A percentile compares a stretch with the other conserved stretches of the same genome.
phyloP scores from a whole-genome alignment of 2,797 vertebrate species.

The Sus cebifrons region DNA sequence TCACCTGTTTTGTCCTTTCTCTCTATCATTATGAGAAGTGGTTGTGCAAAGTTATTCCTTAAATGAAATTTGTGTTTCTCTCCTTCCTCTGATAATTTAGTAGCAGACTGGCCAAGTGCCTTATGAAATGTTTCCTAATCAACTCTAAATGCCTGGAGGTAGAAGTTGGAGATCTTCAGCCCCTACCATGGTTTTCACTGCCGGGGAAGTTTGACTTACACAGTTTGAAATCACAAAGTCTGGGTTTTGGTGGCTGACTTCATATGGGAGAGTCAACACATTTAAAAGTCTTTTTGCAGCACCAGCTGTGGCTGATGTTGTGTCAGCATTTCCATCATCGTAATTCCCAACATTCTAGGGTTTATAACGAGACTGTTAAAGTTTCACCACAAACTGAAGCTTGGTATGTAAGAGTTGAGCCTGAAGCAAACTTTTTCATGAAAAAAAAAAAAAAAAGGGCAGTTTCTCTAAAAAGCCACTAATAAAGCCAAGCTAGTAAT shows the following conservation, averaged over 20 bases:
- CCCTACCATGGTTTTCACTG: neutral
- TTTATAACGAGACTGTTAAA: conserved; percentile 85
- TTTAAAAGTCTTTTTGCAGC: conserved; percentile 79
- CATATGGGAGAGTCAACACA: conserved; percentile 71
- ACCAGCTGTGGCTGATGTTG: conserved; percentile 79
- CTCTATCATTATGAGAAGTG: neutral
- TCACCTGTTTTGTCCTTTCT: neutral
- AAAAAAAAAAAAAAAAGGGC: conserved; percentile 22
- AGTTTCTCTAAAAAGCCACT: conserved; percentile 80
- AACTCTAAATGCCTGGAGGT: neutral
- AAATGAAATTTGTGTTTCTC: neutral
- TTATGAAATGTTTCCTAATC: neutral
- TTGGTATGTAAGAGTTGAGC: conserved; percentile 81
- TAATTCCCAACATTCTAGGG: conserved; percentile 82
- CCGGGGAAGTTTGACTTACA: conserved; percentile 45
- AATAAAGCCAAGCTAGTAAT: conserved; percentile 83
- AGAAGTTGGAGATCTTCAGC: neutral
- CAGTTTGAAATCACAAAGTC: conserved; percentile 69
- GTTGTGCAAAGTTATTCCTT: neutral
- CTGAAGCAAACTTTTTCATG: conserved; percentile 81
- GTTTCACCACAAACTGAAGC: conserved; percentile 84
- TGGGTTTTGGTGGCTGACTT: conserved; percentile 74
- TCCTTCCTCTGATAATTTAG: neutral
- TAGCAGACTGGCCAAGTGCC: neutral
- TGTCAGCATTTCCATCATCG: conserved; percentile 86